Evolutionary conservation across 2,888 invertebrate species (phyloP), one percentile per base, ranked within the genome.

Genomic region (Eilema depressum): DNA sequence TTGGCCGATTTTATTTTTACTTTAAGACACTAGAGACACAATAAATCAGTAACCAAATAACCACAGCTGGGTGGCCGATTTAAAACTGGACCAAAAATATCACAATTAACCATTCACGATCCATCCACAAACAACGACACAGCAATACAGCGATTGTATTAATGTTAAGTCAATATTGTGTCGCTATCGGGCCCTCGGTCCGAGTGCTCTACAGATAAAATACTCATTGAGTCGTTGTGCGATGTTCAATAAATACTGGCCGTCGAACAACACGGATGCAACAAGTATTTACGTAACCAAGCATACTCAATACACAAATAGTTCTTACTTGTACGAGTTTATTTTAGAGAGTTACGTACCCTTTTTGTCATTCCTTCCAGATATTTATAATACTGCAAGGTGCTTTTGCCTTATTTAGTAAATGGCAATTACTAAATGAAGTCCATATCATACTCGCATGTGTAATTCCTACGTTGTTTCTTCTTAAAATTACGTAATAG

Each of bases 241-340:
- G 5, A 47, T 57, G n/a, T 28, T 30, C 26, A 37, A 62, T 62
- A 30, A 63, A 17, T 60, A 57, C 59, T 37, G 20, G 25, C 26
- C n/a, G 12, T 25, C 57, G 41, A 30, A 47, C 41, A 53, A 67
- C 60, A 28, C 26, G 47, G 23, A 66, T 60, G 66, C 66, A 59
- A 66, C 53, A 68, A 68, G 67, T 61, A 62, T 30, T 61, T 53
- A 30, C 25, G 33, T 62, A 23, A 47, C 47, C 3, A 53, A 67
- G 5, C 28, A 28, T 41, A 61, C 59, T 25, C 33, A 59, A n/a
- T 47, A 62, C 60, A 20, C 37, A 41, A n/a, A n/a, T 41, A 37
- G 37, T 25, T 47, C 17, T 41, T 17, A 37, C 14, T 23, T 25
- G 23, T 41, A 7, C 14, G 3, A 5, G 37, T 20, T 11, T 26